Percentiles rank a stretch among this genome's conserved stretches.
Evolutionary conservation across 2,113 vertebrate genomes (phyloP).

Genomic region (Silurus asotus): DNA sequence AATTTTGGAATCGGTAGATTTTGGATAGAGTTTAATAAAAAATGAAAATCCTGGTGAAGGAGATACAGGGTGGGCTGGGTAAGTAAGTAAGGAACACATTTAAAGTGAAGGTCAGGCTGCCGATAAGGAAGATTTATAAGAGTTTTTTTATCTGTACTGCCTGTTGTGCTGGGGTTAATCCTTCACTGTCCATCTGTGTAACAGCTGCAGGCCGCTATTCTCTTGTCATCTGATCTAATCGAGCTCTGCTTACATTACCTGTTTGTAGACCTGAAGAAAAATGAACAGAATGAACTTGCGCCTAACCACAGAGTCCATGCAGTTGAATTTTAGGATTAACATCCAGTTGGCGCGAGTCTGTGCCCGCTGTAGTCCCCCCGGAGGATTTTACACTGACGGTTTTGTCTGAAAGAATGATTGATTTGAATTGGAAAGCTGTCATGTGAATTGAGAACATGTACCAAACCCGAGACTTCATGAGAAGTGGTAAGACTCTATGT

Average conservation of each 20-base stretch:
- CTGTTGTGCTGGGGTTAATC: conserved; percentile 16
- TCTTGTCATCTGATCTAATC: conserved; percentile 5
- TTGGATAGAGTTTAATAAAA: background rate
- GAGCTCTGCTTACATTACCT: background rate
- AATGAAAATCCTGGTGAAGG: conserved; percentile 15
- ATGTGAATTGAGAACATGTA: too few species aligned
- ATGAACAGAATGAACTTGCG: background rate
- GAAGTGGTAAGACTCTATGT: too few species aligned
- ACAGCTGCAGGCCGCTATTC: background rate
- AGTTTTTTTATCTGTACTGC: background rate
- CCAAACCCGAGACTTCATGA: too few species aligned
- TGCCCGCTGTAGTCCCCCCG: background rate
- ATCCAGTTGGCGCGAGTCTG: background rate
- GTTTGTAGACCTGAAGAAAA: background rate
- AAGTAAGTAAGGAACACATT: conserved; percentile 41
- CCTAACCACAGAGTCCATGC: background rate
- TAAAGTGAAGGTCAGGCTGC: conserved; percentile 31
- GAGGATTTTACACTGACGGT: too few species aligned
- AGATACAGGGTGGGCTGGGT: background rate
- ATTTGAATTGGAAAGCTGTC: too few species aligned
- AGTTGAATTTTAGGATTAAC: background rate
- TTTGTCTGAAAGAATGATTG: too few species aligned
- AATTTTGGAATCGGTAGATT: background rate
- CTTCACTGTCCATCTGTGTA: background rate
- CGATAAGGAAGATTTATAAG: conserved; percentile 4